A percentile compares a stretch with the other conserved stretches of the same genome.
phyloP scores from a whole-genome alignment of 2,113 vertebrate genomes.

The Heliornis fulica region DNA sequence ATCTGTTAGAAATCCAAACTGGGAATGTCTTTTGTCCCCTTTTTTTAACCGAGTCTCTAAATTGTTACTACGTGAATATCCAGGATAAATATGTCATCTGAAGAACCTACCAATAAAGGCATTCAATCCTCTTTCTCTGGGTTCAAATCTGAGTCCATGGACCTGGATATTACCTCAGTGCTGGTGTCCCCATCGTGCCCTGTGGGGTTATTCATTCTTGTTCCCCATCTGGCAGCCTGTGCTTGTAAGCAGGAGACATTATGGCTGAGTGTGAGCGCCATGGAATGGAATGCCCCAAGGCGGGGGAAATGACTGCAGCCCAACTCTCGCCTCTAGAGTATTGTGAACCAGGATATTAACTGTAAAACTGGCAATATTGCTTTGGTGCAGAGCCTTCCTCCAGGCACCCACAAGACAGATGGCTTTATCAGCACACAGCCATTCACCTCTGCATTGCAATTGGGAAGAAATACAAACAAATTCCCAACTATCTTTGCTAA shows the following conservation, averaged over 20 bases:
- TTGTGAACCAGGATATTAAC: conserved; percentile 33
- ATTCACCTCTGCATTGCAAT: conserved; percentile 35
- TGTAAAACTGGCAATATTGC: conserved; percentile 24
- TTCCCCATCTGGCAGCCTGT: not conserved
- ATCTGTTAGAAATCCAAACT: not conserved
- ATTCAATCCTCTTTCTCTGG: not conserved
- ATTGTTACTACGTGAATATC: not conserved
- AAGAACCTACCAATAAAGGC: not conserved
- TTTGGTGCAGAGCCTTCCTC: conserved; percentile 20
- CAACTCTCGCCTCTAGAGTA: not conserved
- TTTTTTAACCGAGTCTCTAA: not conserved
- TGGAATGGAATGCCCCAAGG: not conserved
- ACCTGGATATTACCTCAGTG: not conserved
- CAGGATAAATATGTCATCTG: not conserved
- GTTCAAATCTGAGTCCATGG: not conserved
- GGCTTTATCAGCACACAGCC: conserved; percentile 43
- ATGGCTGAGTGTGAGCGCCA: not conserved
- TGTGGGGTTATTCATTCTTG: not conserved
- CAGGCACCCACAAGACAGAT: conserved; percentile 40
- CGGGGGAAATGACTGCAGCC: not conserved
- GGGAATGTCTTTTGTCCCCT: not conserved
- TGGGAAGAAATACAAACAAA: conserved; percentile 14
- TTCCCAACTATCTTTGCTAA: conserved; percentile 19
- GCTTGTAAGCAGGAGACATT: conserved; percentile 8
- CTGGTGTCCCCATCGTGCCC: not conserved